Evolutionary conservation across 2,888 invertebrate species (phyloP).

Genomic region (Papilio protenor): DNA sequence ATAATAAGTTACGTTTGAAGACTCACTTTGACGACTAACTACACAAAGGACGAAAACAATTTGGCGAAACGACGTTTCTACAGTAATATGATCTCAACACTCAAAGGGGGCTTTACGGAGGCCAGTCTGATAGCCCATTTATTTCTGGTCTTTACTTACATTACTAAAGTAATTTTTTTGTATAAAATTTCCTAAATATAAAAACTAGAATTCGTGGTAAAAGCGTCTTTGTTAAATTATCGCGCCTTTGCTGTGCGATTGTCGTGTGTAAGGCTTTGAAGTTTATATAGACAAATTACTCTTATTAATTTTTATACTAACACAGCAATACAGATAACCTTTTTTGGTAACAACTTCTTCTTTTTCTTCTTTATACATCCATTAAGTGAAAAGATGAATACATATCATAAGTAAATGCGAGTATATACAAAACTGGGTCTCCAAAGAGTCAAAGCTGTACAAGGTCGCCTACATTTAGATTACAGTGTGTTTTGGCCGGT

Average conservation of each 20-base stretch:
- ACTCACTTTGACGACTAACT: constrained; percentile 11
- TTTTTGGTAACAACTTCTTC: neutral
- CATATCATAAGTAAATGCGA: constrained; percentile 4
- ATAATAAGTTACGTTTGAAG: constrained; percentile 27
- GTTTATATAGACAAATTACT: too few relatives aligned
- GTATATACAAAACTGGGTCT: constrained; percentile 15
- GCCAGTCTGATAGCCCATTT: constrained; percentile 21
- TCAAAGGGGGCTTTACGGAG: constrained; percentile 25
- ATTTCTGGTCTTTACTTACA: neutral
- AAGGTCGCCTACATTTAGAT: constrained; percentile 37
- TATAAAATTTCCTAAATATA: neutral
- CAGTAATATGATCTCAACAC: constrained; percentile 33
- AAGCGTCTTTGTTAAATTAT: neutral
- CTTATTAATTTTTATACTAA: too few relatives aligned
- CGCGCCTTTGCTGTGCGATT: neutral
- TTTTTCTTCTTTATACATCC: neutral
- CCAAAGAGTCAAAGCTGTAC: constrained; percentile 34
- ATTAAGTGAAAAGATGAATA: neutral
- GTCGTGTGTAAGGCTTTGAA: neutral
- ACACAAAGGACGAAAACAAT: constrained; percentile 37
- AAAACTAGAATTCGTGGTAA: neutral
- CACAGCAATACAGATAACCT: too few relatives aligned
- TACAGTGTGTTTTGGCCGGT: constrained; percentile 34
- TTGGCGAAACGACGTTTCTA: constrained; percentile 23
- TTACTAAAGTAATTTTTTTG: neutral